Evolutionary conservation across 1,140 invertebrate species (phyloP).

Genomic region (Pygmarrhopalites habei): DNA sequence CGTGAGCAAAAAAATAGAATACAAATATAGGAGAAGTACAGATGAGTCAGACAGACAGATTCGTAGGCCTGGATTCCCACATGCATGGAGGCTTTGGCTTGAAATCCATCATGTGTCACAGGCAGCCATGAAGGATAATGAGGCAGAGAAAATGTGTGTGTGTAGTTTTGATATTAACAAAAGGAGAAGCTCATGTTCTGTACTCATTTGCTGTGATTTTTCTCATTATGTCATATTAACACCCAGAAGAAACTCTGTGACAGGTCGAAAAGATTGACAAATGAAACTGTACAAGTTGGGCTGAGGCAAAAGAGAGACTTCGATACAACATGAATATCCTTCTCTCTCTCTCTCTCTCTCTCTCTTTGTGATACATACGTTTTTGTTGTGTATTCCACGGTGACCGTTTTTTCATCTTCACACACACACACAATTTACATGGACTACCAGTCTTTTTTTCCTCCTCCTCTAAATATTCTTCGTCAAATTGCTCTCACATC

Average conservation of each 20-base stretch:
- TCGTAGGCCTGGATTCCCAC: neutral
- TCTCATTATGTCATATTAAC: constrained; percentile 22
- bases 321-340: neutral
- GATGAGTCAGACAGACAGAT: neutral
- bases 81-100: constrained; percentile 5
- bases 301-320: neutral
- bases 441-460: neutral
- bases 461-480: neutral
- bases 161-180: neutral
- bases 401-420: neutral
- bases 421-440: neutral
- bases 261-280: constrained; percentile 25
- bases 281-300: constrained; percentile 11
- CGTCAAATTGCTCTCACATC: constrained; percentile 16
- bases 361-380: neutral
- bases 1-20: no score
- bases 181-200: neutral
- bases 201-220: neutral
- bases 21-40: neutral
- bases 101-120: constrained; percentile 22
- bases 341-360: neutral
- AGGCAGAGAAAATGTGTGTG: constrained; percentile 6
- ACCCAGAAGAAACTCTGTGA: constrained; percentile 18
- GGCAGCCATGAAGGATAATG: neutral
- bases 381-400: neutral